Percentiles rank a stretch among this genome's conserved stretches.
Conservation (phyloP, 2,888 invertebrate genomes). For the Athripsodes cinereus region DNA sequence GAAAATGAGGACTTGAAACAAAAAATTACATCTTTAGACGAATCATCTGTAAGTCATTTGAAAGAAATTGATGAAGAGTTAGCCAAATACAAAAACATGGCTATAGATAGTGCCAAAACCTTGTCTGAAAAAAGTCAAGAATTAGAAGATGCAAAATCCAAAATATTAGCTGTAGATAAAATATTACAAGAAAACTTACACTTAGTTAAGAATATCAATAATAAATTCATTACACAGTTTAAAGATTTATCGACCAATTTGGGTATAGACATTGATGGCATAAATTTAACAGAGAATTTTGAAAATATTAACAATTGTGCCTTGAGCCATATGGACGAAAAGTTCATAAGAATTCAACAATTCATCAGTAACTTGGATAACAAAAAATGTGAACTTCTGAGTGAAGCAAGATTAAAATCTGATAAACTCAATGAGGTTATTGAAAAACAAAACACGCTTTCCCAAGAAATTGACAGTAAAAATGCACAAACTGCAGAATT, state of each 20-base stretch:
- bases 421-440: not conserved
- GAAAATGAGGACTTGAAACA: conserved; percentile 27
- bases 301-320: not conserved
- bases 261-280: not conserved
- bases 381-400: not conserved
- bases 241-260: not conserved
- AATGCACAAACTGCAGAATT: not conserved
- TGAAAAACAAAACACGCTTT: not conserved
- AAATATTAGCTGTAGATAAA: conserved; percentile 30
- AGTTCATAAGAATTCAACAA: not conserved
- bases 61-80: conserved; percentile 5
- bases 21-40: conserved; percentile 12
- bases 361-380: not conserved
- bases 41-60: not conserved
- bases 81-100: conserved; percentile 31
- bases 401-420: not conserved
- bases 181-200: conserved; percentile 31
- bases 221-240: not conserved
- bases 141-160: conserved; percentile 28
- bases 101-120: conserved; percentile 32
- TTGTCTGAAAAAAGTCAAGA: conserved; percentile 30
- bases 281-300: not conserved
- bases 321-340: not conserved
- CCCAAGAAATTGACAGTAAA: not conserved
- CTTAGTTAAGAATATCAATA: not conserved